Conservation (phyloP, 2,797 vertebrate species). For the Gastrophryne carolinensis region DNA sequence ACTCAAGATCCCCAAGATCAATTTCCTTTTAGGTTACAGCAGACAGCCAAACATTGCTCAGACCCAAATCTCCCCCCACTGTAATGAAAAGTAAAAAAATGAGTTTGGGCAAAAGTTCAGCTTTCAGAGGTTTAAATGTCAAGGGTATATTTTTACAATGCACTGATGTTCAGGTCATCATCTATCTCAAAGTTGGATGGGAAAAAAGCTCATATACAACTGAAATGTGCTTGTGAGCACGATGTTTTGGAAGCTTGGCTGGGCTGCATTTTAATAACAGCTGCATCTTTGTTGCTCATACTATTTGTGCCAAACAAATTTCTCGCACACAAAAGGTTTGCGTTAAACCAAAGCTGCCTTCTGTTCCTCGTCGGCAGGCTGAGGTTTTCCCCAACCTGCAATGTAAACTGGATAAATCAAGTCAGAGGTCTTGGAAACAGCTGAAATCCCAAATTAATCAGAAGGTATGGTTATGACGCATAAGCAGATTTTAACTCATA, state of each 20-base stretch:
- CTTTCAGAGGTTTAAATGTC: too few relatives aligned
- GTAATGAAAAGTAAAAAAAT: too few relatives aligned
- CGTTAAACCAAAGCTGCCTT: constrained; percentile 9
- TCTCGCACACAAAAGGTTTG: constrained; percentile 4
- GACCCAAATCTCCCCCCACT: too few relatives aligned
- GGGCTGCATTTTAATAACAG: background rate
- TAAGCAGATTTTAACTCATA: constrained; percentile 1
- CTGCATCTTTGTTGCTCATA: background rate
- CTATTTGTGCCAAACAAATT: constrained; percentile 8
- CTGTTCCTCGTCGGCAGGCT: background rate
- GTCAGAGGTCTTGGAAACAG: background rate
- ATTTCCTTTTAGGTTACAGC: too few relatives aligned
- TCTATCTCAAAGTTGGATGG: background rate
- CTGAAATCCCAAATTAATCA: background rate
- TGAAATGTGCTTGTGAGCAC: background rate
- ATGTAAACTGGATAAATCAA: background rate
- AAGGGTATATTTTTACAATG: too few relatives aligned
- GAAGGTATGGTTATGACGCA: background rate
- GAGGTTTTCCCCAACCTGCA: background rate
- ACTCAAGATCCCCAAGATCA: too few relatives aligned
- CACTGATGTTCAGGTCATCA: background rate
- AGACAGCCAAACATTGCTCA: too few relatives aligned
- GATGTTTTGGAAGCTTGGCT: background rate
- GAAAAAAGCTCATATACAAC: background rate
- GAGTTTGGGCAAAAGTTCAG: too few relatives aligned